Conservation (phyloP, 2,113 vertebrate genomes). For the Pedionomus torquatus region DNA sequence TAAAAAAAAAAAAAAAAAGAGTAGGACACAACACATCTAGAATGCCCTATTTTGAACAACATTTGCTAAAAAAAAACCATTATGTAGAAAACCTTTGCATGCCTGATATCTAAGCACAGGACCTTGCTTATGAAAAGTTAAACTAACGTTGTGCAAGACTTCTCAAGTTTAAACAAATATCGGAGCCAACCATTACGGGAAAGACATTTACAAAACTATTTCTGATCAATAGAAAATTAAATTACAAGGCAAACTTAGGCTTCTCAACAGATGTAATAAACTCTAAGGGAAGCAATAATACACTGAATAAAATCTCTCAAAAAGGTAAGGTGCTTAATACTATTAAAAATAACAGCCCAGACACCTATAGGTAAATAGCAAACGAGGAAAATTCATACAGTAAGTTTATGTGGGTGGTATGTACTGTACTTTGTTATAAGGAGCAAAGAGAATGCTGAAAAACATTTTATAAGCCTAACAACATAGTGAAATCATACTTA, state of each 20-base stretch:
- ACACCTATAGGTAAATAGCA: accelerated
- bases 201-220: background rate
- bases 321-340: accelerated
- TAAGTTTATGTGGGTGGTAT: accelerated
- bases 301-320: background rate
- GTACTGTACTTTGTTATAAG: no score
- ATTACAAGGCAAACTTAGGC: background rate
- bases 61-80: background rate
- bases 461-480: background rate
- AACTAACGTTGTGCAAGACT: conserved; percentile 42
- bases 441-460: accelerated
- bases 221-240: background rate
- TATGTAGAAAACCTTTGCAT: background rate
- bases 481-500: accelerated
- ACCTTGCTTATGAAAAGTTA: background rate
- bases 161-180: conserved; percentile 50
- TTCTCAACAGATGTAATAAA: background rate
- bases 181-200: background rate
- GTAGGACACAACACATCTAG: no score
- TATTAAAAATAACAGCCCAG: background rate
- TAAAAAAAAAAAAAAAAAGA: background rate
- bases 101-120: background rate
- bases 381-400: no score
- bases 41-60: background rate
- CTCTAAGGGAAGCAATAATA: background rate